A percentile compares a stretch with the other conserved stretches of the same genome.
Conservation (phyloP, 2,888 invertebrate genomes). For the Athalia circularis region DNA sequence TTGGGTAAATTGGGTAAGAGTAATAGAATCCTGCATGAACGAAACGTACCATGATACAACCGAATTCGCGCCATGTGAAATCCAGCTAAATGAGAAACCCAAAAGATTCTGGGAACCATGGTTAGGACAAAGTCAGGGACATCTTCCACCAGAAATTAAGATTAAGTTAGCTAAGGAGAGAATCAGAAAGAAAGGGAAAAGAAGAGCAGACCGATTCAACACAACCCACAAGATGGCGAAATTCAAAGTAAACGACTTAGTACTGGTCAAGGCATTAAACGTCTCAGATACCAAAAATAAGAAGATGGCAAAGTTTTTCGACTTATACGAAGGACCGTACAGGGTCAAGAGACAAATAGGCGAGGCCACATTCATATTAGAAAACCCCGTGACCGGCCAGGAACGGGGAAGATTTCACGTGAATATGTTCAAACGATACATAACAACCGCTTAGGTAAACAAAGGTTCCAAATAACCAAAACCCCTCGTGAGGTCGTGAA, state of each 20-base stretch:
- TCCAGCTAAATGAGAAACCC: slow-evolving; percentile 12
- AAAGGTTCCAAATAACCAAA: no score
- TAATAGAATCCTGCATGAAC: slow-evolving; percentile 21
- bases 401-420: no score
- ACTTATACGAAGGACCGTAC: slow-evolving; percentile 3
- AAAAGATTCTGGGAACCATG: slow-evolving; percentile 18
- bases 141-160: neutral
- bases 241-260: neutral
- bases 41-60: slow-evolving; percentile 26
- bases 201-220: neutral
- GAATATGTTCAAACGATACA: no score
- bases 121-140: neutral
- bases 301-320: slow-evolving; percentile 5
- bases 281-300: neutral
- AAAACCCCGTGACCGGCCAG: no score
- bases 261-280: neutral
- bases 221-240: neutral
- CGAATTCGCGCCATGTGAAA: slow-evolving; percentile 15
- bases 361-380: neutral
- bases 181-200: neutral
- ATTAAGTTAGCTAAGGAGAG: neutral
- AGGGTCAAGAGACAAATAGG: neutral
- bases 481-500: no score
- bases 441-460: no score
- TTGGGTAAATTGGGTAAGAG: slow-evolving; percentile 10